Evolutionary conservation across 2,797 vertebrate genomes (phyloP).

Genomic region (Paedocypris micromegethes): DNA sequence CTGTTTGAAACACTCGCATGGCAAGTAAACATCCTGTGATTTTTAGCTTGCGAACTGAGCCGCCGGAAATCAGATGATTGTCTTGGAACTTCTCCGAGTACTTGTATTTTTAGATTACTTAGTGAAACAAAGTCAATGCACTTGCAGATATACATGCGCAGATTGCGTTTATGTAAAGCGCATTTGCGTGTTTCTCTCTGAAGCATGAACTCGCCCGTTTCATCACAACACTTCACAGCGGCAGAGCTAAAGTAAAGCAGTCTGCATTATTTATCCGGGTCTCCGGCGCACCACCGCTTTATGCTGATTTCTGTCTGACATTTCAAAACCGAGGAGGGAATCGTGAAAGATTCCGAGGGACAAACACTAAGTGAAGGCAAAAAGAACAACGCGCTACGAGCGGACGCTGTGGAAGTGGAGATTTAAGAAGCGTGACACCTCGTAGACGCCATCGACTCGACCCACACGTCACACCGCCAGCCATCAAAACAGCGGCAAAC

Average conservation of each 20-base stretch:
- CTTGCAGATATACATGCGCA: too few species aligned
- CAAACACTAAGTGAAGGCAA: slow-evolving; percentile 30
- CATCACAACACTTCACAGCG: slow-evolving; percentile 37
- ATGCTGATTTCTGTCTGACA: slow-evolving; percentile 62
- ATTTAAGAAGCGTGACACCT: slow-evolving; percentile 38
- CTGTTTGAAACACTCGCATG: too few species aligned
- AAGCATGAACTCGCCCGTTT: slow-evolving; percentile 38
- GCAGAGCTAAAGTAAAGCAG: slow-evolving; percentile 47
- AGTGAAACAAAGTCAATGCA: too few species aligned
- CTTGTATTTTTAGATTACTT: too few species aligned
- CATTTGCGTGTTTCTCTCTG: slow-evolving; percentile 1
- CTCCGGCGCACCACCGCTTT: slow-evolving; percentile 59
- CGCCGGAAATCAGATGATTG: too few species aligned
- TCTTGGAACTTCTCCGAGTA: too few species aligned
- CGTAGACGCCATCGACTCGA: not conserved
- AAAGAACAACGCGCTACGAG: slow-evolving; percentile 54
- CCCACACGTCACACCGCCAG: not conserved
- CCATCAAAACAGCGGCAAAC: not conserved
- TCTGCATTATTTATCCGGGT: slow-evolving; percentile 64
- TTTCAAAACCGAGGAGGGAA: slow-evolving; percentile 54
- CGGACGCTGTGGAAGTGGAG: slow-evolving; percentile 56
- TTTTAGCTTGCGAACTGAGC: too few species aligned
- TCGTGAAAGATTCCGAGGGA: slow-evolving; percentile 38
- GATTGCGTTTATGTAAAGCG: slow-evolving; percentile 1
- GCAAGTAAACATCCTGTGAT: too few species aligned